Evolutionary conservation across 92 coral and sea anemone species (phyloP).

Genomic region (Palythoa grandis): DNA sequence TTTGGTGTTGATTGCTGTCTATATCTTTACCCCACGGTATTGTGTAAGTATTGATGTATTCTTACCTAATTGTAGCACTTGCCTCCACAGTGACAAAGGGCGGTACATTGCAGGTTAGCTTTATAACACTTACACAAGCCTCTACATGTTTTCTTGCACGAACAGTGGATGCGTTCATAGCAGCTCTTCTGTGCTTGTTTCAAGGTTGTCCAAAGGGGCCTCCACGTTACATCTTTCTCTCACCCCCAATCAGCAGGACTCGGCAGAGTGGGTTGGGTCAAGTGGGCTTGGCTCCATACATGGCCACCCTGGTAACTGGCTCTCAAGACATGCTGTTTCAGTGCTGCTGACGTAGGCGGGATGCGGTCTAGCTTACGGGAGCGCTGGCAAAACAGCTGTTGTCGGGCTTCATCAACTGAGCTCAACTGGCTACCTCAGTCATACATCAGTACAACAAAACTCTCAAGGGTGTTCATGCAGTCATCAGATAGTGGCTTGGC

Average conservation of each 20-base stretch:
- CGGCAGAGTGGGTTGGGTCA: too few species aligned
- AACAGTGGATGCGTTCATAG: slow-evolving; percentile 33
- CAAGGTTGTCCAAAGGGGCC: background rate
- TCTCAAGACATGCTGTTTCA: too few species aligned
- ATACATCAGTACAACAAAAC: slow-evolving; percentile 21
- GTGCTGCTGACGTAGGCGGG: too few species aligned
- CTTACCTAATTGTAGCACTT: slow-evolving; percentile 25
- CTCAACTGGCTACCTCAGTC: background rate
- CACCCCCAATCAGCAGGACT: too few species aligned
- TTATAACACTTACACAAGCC: slow-evolving; percentile 12
- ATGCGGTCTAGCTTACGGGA: background rate
- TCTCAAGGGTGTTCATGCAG: slow-evolving; percentile 27
- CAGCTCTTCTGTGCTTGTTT: slow-evolving; percentile 32
- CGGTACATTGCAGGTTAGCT: slow-evolving; percentile 23
- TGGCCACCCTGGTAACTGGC: too few species aligned
- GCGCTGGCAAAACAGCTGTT: slow-evolving; percentile 18
- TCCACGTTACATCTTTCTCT: too few species aligned
- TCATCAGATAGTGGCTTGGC: slow-evolving; percentile 23
- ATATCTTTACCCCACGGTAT: background rate
- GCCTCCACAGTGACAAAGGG: slow-evolving; percentile 31
- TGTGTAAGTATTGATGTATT: background rate
- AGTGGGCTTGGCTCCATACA: too few species aligned
- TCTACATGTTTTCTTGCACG: slow-evolving; percentile 38
- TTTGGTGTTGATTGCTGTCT: slow-evolving; percentile 11
- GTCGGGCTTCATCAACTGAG: slow-evolving; percentile 31